phyloP scores from a whole-genome alignment of 2,113 vertebrate species.

The Penelope pileata region DNA sequence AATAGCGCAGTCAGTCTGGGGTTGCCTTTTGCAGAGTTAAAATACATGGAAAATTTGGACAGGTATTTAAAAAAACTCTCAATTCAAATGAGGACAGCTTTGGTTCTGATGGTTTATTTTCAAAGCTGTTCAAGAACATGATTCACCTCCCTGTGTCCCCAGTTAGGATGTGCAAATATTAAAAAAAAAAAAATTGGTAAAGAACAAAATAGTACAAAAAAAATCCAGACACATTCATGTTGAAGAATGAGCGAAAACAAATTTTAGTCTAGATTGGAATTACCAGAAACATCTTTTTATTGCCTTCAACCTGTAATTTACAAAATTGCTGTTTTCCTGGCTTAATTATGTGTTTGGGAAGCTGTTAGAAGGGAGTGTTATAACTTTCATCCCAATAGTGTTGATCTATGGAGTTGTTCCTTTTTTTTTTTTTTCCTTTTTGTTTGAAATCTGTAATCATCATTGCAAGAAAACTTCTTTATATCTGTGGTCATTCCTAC shows the following conservation, averaged over 20 bases:
- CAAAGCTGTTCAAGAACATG: neutral
- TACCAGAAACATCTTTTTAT: neutral
- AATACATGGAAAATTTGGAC: neutral
- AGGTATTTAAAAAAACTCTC: neutral
- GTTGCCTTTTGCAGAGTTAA: neutral
- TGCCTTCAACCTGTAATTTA: neutral
- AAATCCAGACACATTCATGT: accelerated
- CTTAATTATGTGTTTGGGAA: neutral
- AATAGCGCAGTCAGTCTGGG: neutral
- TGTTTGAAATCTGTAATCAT: neutral
- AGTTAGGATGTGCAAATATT: neutral
- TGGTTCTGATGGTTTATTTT: neutral
- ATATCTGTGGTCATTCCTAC: neutral
- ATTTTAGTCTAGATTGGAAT: neutral
- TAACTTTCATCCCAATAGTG: neutral
- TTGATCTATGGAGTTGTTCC: neutral
- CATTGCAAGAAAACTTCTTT: neutral
- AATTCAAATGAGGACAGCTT: neutral
- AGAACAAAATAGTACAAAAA: neutral
- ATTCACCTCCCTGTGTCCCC: accelerated
- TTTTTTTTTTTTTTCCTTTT: neutral
- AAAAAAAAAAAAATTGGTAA: neutral
- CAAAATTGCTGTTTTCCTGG: neutral
- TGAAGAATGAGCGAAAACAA: neutral
- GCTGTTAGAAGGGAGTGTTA: neutral